Conservation (phyloP, 1,140 invertebrate species). For the Pogonognathellus flavescens region DNA sequence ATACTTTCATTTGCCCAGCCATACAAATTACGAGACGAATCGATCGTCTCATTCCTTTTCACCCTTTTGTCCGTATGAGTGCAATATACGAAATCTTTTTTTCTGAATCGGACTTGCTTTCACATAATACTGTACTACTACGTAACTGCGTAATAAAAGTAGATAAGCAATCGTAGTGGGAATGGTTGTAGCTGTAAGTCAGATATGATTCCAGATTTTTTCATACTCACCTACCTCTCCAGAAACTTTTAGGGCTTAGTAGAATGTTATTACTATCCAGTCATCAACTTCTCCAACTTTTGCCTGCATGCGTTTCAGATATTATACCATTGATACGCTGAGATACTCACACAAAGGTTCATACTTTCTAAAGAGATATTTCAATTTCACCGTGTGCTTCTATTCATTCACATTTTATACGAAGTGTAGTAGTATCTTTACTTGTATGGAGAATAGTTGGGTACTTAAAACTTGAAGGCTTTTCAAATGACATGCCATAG, state of each 20-base stretch:
- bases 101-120: not conserved
- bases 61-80: not conserved
- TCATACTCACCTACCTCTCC: not conserved
- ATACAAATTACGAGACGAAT: slow-evolving; percentile 35
- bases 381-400: not conserved
- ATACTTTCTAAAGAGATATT: not conserved
- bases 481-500: no score
- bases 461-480: not conserved
- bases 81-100: not conserved
- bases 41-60: slow-evolving; percentile 22
- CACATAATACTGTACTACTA: not conserved
- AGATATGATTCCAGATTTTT: not conserved
- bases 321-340: no score
- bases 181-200: no score
- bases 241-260: not conserved
- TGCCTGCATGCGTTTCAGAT: no score
- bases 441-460: no score
- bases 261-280: not conserved
- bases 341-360: no score
- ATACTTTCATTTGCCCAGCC: slow-evolving; percentile 43
- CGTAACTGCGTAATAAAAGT: no score
- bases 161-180: no score
- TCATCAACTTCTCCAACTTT: not conserved
- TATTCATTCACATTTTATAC: not conserved
- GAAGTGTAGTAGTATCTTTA: no score